These are phyloP conservation scores for Drosophila baimaii DNA, from an alignment of 1,140 invertebrate species.

Conservation along the genomic window DNA sequence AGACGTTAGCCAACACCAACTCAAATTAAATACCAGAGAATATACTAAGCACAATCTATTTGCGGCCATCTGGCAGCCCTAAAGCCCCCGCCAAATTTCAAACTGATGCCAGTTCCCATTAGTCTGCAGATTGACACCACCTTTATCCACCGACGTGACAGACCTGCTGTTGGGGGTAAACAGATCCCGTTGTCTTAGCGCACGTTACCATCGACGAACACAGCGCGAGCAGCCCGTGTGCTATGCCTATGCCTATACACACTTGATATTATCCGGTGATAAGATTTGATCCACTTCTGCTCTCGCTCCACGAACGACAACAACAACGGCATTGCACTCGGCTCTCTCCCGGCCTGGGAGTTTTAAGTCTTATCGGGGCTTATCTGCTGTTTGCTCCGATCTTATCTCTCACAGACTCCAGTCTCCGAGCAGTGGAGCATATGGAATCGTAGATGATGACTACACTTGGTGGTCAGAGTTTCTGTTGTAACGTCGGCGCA, in stretches of 20 bases:
- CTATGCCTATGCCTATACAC: slow-evolving; percentile 23
- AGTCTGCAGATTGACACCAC: neutral
- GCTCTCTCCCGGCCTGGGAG: slow-evolving; percentile 44
- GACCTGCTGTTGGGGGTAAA: slow-evolving; percentile 34
- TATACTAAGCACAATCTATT: neutral
- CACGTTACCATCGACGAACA: slow-evolving; percentile 64
- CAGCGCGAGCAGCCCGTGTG: slow-evolving; percentile 50
- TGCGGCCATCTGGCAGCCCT: slow-evolving; percentile 15
- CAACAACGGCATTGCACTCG: slow-evolving; percentile 52
- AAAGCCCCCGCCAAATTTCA: slow-evolving; percentile 6
- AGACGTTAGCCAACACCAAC: neutral
- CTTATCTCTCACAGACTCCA: slow-evolving; percentile 65
- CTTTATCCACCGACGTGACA: slow-evolving; percentile 7
- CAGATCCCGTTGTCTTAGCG: slow-evolving; percentile 38
- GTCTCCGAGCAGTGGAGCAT: slow-evolving; percentile 5
- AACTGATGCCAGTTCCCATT: neutral
- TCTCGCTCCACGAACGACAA: slow-evolving; percentile 17
- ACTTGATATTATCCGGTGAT: slow-evolving; percentile 24
- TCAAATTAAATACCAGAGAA: slow-evolving; percentile 1
- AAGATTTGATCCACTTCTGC: slow-evolving; percentile 32
- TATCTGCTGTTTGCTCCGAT: slow-evolving; percentile 66
- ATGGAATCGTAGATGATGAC: slow-evolving; percentile 38
- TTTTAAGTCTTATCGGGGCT: slow-evolving; percentile 52
- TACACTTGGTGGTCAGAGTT: slow-evolving; percentile 44
- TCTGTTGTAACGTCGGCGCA: slow-evolving; percentile 33